phyloP scores from a whole-genome alignment of 2,888 invertebrate species.

The Exocentrus adspersus region DNA sequence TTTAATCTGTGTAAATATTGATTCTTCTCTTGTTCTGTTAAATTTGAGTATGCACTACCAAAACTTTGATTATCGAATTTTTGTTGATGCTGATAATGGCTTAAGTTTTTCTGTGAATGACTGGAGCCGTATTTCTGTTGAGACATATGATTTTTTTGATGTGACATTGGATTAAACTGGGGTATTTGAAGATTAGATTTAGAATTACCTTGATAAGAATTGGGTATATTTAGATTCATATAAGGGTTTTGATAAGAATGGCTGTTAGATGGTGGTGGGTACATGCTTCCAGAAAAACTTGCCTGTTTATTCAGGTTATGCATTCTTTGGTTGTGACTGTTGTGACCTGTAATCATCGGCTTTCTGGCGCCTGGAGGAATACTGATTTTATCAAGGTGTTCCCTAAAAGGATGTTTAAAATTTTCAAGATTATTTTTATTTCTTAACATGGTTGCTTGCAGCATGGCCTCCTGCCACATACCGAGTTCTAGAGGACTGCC shows the following conservation, averaged over 20 bases:
- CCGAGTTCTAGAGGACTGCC: slow-evolving; percentile 69
- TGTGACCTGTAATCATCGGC: slow-evolving; percentile 6
- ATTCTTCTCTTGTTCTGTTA: slow-evolving; percentile 33
- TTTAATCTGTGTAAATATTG: slow-evolving; percentile 46
- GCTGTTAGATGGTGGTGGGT: slow-evolving; percentile 30
- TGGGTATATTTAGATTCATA: slow-evolving; percentile 45
- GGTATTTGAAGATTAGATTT: slow-evolving; percentile 54
- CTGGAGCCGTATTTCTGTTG: slow-evolving; percentile 36
- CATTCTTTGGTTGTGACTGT: slow-evolving; percentile 29
- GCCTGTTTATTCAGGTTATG: slow-evolving; percentile 31
- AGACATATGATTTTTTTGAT: slow-evolving; percentile 53
- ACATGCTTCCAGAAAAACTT: slow-evolving; percentile 24
- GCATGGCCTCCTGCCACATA: slow-evolving; percentile 77
- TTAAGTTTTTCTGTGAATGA: slow-evolving; percentile 16
- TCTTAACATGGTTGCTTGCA: slow-evolving; percentile 58
- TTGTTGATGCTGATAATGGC: slow-evolving; percentile 19
- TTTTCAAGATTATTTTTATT: slow-evolving; percentile 55
- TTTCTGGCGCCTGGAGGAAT: slow-evolving; percentile 11
- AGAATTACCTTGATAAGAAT: slow-evolving; percentile 46
- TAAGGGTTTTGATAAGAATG: slow-evolving; percentile 50
- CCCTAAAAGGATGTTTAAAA: slow-evolving; percentile 45
- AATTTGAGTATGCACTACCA: slow-evolving; percentile 30
- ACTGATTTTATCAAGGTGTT: slow-evolving; percentile 47
- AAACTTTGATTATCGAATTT: slow-evolving; percentile 37
- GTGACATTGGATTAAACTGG: slow-evolving; percentile 53